phyloP scores from a whole-genome alignment of 2,888 invertebrate genomes.

The Aradus depressus region DNA sequence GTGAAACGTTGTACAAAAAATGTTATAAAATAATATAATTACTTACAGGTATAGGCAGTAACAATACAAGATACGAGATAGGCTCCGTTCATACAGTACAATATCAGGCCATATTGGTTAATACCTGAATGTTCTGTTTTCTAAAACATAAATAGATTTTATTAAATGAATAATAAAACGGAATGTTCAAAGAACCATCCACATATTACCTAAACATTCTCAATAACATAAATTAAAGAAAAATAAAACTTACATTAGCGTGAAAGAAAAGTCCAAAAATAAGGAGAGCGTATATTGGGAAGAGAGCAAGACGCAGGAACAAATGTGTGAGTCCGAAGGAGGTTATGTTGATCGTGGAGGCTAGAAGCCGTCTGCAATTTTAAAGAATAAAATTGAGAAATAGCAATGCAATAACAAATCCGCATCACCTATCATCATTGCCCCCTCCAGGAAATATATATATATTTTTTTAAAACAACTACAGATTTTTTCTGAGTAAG shows the following conservation, averaged over 20 bases:
- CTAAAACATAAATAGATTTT: constrained; percentile 10
- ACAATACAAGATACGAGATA: constrained; percentile 59
- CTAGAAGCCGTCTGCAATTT: constrained; percentile 57
- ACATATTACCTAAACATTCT: not conserved
- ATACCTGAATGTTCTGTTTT: constrained; percentile 15
- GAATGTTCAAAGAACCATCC: not conserved
- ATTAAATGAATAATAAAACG: not conserved
- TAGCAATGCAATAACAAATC: too few species aligned
- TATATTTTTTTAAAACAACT: too few species aligned
- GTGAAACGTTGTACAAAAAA: too few species aligned
- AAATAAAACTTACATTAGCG: constrained; percentile 41
- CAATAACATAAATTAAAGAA: not conserved
- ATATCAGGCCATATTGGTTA: constrained; percentile 52
- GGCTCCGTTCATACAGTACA: constrained; percentile 54
- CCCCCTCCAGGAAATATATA: too few species aligned
- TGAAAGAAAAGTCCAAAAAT: constrained; percentile 64
- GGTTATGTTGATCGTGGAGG: constrained; percentile 67
- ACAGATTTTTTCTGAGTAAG: too few species aligned
- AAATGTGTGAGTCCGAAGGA: constrained; percentile 63
- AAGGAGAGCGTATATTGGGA: constrained; percentile 66
- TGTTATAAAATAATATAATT: constrained; percentile 17
- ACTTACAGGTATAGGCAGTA: constrained; percentile 58
- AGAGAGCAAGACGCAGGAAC: constrained; percentile 57
- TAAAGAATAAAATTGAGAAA: too few species aligned
- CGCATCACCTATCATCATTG: too few species aligned